Evolutionary conservation across 35 echinoderm and acorn worm species (phyloP).

Genomic region (Patiria miniata): DNA sequence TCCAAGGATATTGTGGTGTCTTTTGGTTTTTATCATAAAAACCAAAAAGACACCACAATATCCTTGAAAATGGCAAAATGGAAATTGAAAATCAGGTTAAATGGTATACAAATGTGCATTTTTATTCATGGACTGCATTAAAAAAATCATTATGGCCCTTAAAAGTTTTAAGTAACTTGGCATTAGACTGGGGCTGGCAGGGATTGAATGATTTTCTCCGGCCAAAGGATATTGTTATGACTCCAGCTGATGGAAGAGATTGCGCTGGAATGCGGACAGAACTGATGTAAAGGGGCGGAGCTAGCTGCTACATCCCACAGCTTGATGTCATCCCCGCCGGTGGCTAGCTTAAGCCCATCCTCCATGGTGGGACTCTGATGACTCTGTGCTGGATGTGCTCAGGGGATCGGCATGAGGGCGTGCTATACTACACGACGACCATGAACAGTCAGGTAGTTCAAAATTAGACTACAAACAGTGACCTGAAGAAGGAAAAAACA

Average conservation of each 20-base stretch:
- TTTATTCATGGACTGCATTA: background rate
- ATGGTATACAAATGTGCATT: background rate
- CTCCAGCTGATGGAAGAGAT: constrained; percentile 85
- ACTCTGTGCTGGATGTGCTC: too few species aligned
- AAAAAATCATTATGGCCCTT: too few species aligned
- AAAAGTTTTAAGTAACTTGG: too few species aligned
- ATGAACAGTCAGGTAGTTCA: too few species aligned
- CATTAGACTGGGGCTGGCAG: too few species aligned
- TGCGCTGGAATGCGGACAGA: constrained; percentile 62
- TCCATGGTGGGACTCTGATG: constrained; percentile 50
- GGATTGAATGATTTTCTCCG: too few species aligned
- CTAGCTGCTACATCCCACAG: constrained; percentile 76
- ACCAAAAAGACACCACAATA: background rate
- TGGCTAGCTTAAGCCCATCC: constrained; percentile 64
- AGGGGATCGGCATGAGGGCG: too few species aligned
- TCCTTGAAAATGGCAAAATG: background rate
- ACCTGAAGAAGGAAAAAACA: too few species aligned
- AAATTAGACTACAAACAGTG: too few species aligned
- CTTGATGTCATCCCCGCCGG: constrained; percentile 94
- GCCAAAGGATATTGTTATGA: constrained; percentile 98
- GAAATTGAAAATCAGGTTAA: background rate
- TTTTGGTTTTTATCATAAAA: too few species aligned
- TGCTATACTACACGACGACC: too few species aligned
- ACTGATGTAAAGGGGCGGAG: constrained; percentile 67
- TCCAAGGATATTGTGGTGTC: too few species aligned